These are phyloP conservation scores for Etheostoma spectabile DNA, from an alignment of 2,113 vertebrate species.

Conservation along the genomic window DNA sequence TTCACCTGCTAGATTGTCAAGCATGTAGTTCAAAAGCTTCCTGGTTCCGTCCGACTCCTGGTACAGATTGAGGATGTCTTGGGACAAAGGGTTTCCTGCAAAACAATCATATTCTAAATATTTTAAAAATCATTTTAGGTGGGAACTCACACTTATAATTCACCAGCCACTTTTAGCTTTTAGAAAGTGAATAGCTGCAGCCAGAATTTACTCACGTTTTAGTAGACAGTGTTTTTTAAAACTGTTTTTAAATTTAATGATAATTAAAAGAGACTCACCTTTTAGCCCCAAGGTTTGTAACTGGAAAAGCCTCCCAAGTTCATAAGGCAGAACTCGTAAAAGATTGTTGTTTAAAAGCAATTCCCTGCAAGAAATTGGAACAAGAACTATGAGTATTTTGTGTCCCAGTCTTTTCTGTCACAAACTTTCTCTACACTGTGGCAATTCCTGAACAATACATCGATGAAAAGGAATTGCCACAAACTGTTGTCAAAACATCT, in stretches of 20 bases:
- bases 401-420: background rate
- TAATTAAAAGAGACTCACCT: constrained; percentile 82
- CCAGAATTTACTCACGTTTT: background rate
- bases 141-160: background rate
- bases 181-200: background rate
- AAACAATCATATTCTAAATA: background rate
- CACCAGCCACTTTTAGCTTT: background rate
- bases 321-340: constrained; percentile 99
- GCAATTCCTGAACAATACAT: background rate
- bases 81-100: constrained; percentile 98
- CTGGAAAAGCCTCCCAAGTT: constrained; percentile 99
- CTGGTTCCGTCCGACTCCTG: constrained; percentile 98
- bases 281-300: constrained; percentile 97
- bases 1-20: constrained; percentile 95
- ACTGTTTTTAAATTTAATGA: background rate
- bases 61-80: constrained; percentile 98
- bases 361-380: constrained; percentile 88
- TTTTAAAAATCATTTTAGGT: too few species aligned
- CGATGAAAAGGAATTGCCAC: background rate
- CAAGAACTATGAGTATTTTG: background rate
- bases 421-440: background rate
- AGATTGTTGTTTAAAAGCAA: constrained; percentile 99
- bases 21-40: constrained; percentile 99
- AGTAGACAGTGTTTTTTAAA: background rate
- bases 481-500: background rate